Percentiles rank a stretch among this genome's conserved stretches.
Conservation (phyloP, 1,140 invertebrate species). For the Drosophila paulistorum region DNA sequence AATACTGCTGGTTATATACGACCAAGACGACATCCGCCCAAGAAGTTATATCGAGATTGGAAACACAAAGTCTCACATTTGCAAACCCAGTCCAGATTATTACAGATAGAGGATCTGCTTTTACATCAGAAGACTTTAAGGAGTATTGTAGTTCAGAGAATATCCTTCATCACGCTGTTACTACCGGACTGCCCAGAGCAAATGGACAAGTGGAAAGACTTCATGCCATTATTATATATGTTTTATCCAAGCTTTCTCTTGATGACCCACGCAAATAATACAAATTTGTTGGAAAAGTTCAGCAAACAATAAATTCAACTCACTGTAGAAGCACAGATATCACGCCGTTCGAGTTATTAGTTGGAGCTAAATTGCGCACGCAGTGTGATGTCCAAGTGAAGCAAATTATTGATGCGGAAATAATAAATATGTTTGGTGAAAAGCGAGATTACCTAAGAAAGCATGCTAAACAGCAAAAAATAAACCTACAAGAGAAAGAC, state of each 20-base stretch:
- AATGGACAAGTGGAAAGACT: background rate
- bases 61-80: background rate
- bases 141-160: background rate
- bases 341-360: too few relatives aligned
- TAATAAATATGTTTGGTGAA: too few relatives aligned
- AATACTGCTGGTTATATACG: constrained; percentile 6
- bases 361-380: too few relatives aligned
- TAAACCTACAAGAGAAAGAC: too few relatives aligned
- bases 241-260: background rate
- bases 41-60: background rate
- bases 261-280: background rate
- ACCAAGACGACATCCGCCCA: background rate
- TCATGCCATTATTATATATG: background rate
- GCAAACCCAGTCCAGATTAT: too few relatives aligned
- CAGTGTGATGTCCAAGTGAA: too few relatives aligned
- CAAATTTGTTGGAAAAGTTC: background rate
- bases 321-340: too few relatives aligned
- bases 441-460: too few relatives aligned
- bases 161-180: background rate
- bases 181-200: background rate
- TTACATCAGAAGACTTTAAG: too few relatives aligned
- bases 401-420: too few relatives aligned
- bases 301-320: background rate
- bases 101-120: too few relatives aligned
- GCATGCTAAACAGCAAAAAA: too few relatives aligned